phyloP scores from a whole-genome alignment of 2,113 vertebrate species.

The Peromyscus californicus region DNA sequence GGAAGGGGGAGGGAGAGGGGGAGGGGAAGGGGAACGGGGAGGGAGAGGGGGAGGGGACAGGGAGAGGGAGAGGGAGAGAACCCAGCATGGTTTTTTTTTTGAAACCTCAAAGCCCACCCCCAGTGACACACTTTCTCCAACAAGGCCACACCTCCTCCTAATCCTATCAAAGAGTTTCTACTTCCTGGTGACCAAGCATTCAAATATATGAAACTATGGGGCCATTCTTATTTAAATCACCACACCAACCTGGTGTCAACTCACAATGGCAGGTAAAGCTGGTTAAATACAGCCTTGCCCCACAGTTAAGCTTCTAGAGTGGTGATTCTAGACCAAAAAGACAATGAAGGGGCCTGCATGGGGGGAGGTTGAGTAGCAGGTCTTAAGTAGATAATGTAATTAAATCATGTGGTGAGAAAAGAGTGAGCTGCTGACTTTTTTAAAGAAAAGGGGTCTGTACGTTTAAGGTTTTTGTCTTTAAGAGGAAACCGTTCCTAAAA shows the following conservation, averaged over 20 bases:
- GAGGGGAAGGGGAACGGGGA: no score
- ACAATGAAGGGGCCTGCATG: background rate
- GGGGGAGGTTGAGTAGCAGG: background rate
- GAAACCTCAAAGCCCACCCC: no score
- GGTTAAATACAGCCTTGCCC: background rate
- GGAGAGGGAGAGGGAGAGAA: no score
- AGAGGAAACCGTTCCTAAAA: conserved; percentile 51
- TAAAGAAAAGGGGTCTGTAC: background rate
- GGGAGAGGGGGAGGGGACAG: no score
- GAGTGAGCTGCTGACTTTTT: background rate
- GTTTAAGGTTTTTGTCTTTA: conserved; percentile 43
- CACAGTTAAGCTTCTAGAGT: background rate
- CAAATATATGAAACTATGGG: background rate
- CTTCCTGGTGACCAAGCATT: background rate
- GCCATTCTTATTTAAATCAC: background rate
- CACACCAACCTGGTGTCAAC: background rate
- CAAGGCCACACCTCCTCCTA: background rate
- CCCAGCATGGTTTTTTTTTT: background rate
- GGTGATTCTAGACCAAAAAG: accelerated
- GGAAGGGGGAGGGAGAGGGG: no score
- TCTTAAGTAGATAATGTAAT: conserved; percentile 12
- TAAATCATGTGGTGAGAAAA: conserved; percentile 35
- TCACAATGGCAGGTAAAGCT: background rate
- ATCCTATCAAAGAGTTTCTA: background rate
- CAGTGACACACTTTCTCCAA: background rate